phyloP scores from a whole-genome alignment of 2,797 vertebrate species.

The Parauchenoglanis ngamensis region DNA sequence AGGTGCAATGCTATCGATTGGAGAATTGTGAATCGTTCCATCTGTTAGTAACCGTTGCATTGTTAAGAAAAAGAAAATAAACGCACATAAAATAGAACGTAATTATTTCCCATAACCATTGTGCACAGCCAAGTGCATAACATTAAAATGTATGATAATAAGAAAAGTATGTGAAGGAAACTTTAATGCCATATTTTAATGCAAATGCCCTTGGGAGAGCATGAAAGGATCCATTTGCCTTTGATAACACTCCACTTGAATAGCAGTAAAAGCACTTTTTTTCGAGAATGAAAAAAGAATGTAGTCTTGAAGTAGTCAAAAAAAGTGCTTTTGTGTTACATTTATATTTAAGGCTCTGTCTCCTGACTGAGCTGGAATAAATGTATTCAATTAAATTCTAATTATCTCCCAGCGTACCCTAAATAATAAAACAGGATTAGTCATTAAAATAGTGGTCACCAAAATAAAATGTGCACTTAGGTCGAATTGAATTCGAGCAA shows the following conservation, averaged over 20 bases:
- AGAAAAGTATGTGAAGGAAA: constrained; percentile 1
- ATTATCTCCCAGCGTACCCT: constrained; percentile 19
- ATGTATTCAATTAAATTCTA: constrained; percentile 10
- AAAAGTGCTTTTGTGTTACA: constrained; percentile 23
- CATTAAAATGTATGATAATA: constrained; percentile 9
- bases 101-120: not conserved
- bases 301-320: constrained; percentile 19
- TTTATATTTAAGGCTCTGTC: constrained; percentile 10
- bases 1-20: constrained; percentile 9
- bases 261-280: constrained; percentile 37
- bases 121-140: not conserved
- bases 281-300: constrained; percentile 25
- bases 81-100: not conserved
- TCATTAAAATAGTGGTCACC: not conserved
- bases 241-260: constrained; percentile 30
- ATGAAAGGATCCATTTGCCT: constrained; percentile 40
- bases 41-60: not conserved
- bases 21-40: not conserved
- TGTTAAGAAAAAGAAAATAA: not conserved
- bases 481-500: not conserved
- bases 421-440: constrained; percentile 13
- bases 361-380: constrained; percentile 10
- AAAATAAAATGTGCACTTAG: not conserved
- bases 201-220: constrained; percentile 27
- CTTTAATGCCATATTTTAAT: constrained; percentile 36